Base-by-base conservation (phyloP, 1,140 invertebrate genomes). In the Cephus cinctus region DNA sequence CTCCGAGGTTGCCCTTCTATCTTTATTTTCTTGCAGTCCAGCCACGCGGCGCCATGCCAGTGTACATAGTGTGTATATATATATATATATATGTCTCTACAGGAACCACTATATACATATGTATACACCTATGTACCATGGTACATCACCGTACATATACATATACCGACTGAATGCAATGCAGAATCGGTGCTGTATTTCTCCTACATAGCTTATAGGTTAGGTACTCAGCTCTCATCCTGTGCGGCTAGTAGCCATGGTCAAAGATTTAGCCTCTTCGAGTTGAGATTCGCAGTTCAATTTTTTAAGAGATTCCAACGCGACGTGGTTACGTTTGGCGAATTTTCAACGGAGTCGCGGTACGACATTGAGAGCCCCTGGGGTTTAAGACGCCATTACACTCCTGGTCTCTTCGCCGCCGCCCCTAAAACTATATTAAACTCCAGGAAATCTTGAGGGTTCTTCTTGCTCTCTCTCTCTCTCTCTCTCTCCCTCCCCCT, bases 361-460 rank as follows among this genome's bases (percentile, higher is more conserved):
- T n/a, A n/a, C n/a, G n/a, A 34, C 31, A 43, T 58, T 72, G 72
- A 73, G 72, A 64, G 56, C 59, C 71, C 20, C 72, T 66, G 68
- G 62, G 69, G 65, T 70, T 77, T 77, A 76, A 77, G 73, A 75
- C 70, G 69, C 73, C 73, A 75, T 75, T 75, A 75, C 71, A 73
- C 60, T 62, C 71, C 69, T 47, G 47, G 58, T 46, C 67, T 63
- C 62, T 61, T 67, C 62, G 67, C 68, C 69, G 63, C 69, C 73
- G 67, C 73, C 71, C 73, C 70, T 73, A 73, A 75, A 75, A 75
- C 70, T 72, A 71, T 74, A 75, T 75, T 75, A 73, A 75, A 75
- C 73, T 75, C 71, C 51, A 57, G 65, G 60, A 73, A 75, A 75
- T 71, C 71, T 74, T 74, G 57, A 65, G 64, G 63, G 63, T 65